Conservation (phyloP, 2,797 vertebrate species). For the Neopelma chrysocephalum region DNA sequence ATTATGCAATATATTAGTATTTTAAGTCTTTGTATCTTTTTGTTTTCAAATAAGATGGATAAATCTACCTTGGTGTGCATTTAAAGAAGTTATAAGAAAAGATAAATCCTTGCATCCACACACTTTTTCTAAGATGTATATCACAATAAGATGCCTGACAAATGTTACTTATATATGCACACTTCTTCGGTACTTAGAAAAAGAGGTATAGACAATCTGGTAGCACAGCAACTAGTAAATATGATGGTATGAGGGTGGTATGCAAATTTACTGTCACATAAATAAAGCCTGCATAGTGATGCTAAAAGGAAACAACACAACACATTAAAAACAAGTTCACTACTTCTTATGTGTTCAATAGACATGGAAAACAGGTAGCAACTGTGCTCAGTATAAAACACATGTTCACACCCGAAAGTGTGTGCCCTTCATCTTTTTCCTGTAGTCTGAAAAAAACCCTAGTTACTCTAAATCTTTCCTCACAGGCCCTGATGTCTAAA, state of each 20-base stretch:
- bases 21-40: neutral
- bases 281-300: neutral
- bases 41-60: neutral
- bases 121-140: neutral
- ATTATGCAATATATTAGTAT: neutral
- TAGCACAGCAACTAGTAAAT: neutral
- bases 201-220: neutral
- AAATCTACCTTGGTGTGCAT: neutral
- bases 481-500: neutral
- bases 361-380: neutral
- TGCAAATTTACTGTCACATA: neutral
- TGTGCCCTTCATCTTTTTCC: neutral
- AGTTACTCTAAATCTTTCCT: neutral
- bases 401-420: neutral
- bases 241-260: neutral
- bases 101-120: neutral
- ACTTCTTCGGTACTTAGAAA: neutral
- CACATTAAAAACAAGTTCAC: neutral
- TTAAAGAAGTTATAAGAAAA: neutral
- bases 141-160: neutral
- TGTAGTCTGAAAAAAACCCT: fast-evolving
- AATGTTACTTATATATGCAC: neutral
- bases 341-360: neutral
- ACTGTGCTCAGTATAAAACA: neutral
- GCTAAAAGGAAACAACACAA: neutral